Percentiles rank a stretch among this genome's conserved stretches.
phyloP scores from a whole-genome alignment of 1,140 invertebrate genomes.

The Stratiolaelaps scimitus region DNA sequence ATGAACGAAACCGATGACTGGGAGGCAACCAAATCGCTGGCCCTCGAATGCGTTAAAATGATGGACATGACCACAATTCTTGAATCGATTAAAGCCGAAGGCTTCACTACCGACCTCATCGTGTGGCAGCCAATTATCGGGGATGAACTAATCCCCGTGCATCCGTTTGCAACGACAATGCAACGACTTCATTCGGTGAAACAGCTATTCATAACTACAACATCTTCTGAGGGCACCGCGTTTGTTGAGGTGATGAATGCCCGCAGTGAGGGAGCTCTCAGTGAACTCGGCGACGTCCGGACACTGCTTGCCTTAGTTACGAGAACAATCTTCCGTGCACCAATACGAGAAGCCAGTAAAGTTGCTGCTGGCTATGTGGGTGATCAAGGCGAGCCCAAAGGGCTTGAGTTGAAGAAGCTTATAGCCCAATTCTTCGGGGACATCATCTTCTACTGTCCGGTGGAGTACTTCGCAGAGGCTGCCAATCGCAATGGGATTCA shows the following conservation, averaged over 20 bases:
- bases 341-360: not conserved
- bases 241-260: not conserved
- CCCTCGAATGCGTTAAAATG: not conserved
- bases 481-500: not conserved
- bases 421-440: not conserved
- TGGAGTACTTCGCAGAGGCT: slow-evolving; percentile 6
- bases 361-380: not conserved
- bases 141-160: not conserved
- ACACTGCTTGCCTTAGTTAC: not conserved
- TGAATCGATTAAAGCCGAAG: not conserved
- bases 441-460: not conserved
- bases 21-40: not conserved
- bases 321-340: not conserved
- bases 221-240: not conserved
- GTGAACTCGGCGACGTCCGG: not conserved
- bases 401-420: no score
- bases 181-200: slow-evolving; percentile 9
- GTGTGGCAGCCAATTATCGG: not conserved
- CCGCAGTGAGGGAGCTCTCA: not conserved
- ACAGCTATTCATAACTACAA: not conserved
- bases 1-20: not conserved
- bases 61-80: not conserved
- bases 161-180: not conserved
- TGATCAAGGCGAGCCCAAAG: not conserved
- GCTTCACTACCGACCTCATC: not conserved